Base-by-base conservation (phyloP, 2,888 invertebrate species). In the Tachina fera region DNA sequence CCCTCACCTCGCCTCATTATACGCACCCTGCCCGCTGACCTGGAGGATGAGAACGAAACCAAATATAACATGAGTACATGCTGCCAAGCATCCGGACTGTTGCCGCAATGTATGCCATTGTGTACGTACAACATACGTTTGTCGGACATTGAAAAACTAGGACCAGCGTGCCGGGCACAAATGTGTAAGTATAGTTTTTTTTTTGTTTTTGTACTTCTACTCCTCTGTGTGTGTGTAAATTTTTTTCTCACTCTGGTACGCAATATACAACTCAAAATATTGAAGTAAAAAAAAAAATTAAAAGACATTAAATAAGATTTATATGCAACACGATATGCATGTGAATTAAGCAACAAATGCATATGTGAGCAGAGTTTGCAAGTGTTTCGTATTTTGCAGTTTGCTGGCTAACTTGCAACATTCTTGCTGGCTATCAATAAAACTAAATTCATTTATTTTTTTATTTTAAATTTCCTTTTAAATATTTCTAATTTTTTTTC, bases 91-190 rank as follows among this genome's bases (percentile, higher is more conserved):
- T 96, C 96, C 8, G 95, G 95, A 14, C 87, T 93, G 45, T 75
- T 92, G 87, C 92, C 92, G 9, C 92, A 92, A 83, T 97, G 97
- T 90, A 94, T 96, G 93, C 96, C 96, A 1, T 94, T 97, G 13
- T 97, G 97, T 90, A 95, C 96, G 0, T 97, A 96, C 91, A 95
- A 97, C 90, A 96, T 97, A 70, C 96, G 95, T 89, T 96, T 97
- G 95, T 95, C 96, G 5, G 96, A 97, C 91, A 94, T 97, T 84
- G 94, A 96, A 90, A 93, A 94, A 58, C 91, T 97, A 82, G 96
- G 96, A 9, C 95, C 95, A 5, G 94, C 95, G 3, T 97, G 97
- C 90, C 95, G 95, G n/a, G 94, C 95, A 78, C 96, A 97, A 92
- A 95, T 97, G 93, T 95, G 96, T 90, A 96, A 95, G 89, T 93